Conservation (phyloP, 2,797 vertebrate genomes). For the Macropus fuliginosus region DNA sequence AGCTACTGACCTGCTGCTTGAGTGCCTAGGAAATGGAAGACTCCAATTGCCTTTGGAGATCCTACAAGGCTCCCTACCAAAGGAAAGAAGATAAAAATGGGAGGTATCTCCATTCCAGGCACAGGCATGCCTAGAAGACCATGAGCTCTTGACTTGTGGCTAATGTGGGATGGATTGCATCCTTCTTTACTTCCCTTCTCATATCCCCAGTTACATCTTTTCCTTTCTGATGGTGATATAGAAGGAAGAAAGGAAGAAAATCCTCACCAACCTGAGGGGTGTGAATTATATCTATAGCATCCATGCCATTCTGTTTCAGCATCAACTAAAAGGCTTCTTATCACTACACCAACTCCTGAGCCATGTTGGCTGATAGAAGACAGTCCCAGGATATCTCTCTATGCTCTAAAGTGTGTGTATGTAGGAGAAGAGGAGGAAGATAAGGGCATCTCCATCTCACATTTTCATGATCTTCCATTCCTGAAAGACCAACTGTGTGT, state of each 20-base stretch:
- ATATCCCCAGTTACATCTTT: not conserved
- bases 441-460: not conserved
- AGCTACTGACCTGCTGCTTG: not conserved
- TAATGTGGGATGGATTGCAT: not conserved
- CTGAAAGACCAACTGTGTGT: not conserved
- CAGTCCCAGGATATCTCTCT: not conserved
- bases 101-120: not conserved
- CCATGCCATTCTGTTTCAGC: not conserved
- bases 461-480: not conserved
- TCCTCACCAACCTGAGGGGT: not conserved
- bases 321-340: not conserved
- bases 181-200: not conserved
- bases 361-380: not conserved
- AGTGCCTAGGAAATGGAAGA: not conserved
- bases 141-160: not conserved
- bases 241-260: not conserved
- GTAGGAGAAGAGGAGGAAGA: not conserved
- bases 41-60: not conserved
- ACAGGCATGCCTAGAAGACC: not conserved
- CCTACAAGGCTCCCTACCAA: not conserved
- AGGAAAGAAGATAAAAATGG: not conserved
- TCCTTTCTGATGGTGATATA: not conserved
- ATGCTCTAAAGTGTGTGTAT: not conserved
- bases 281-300: not conserved
- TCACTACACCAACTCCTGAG: not conserved